A percentile compares a stretch with the other conserved stretches of the same genome.
These are phyloP conservation scores for Diaphora mendica DNA, from an alignment of 2,888 invertebrate genomes.

Conservation along the genomic window DNA sequence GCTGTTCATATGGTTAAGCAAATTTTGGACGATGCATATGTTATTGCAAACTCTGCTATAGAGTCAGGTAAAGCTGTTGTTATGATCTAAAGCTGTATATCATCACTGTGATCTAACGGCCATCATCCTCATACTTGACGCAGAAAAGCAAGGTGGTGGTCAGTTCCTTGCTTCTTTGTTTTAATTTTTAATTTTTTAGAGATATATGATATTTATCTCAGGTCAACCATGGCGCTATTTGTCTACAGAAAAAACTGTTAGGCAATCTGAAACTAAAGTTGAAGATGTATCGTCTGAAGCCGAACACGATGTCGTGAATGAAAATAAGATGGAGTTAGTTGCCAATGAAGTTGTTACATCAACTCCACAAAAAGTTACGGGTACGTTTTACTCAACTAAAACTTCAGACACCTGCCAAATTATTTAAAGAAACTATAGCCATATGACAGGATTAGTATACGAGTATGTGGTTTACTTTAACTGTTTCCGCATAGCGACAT, in stretches of 20 bases:
- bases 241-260: slow-evolving; percentile 59
- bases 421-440: slow-evolving; percentile 26
- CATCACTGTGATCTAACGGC: background rate
- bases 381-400: slow-evolving; percentile 51
- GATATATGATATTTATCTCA: slow-evolving; percentile 30
- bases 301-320: slow-evolving; percentile 54
- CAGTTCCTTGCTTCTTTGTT: background rate
- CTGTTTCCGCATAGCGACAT: background rate
- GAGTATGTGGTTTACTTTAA: background rate
- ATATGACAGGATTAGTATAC: background rate
- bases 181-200: background rate
- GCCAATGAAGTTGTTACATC: slow-evolving; percentile 69
- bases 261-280: slow-evolving; percentile 48
- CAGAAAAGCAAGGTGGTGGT: background rate
- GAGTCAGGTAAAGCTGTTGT: slow-evolving; percentile 64
- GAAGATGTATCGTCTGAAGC: slow-evolving; percentile 59
- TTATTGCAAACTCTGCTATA: slow-evolving; percentile 68
- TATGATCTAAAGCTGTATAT: background rate
- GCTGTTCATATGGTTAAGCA: slow-evolving; percentile 76
- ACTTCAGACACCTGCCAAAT: slow-evolving; percentile 30
- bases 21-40: slow-evolving; percentile 76
- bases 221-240: slow-evolving; percentile 69
- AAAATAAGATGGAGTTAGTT: slow-evolving; percentile 57
- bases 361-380: slow-evolving; percentile 71
- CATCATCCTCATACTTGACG: background rate